phyloP scores from a whole-genome alignment of 2,888 invertebrate genomes.

The Schizotus pectinicornis region DNA sequence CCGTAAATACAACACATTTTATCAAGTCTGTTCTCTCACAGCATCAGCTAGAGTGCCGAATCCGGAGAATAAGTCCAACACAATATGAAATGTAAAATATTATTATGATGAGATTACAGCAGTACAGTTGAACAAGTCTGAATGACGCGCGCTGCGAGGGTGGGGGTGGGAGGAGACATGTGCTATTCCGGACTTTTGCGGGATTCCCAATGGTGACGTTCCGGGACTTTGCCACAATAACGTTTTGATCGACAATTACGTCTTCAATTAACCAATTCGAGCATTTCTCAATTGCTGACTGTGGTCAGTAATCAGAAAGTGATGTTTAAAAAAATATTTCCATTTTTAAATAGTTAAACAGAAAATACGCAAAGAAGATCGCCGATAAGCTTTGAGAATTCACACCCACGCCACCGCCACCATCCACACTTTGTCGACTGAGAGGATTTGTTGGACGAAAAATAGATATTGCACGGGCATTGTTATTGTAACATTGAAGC shows the following conservation, averaged over 20 bases:
- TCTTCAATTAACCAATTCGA: neutral
- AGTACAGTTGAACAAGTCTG: conserved; percentile 69
- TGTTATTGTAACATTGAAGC: conserved; percentile 32
- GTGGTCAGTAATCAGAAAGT: too few species aligned
- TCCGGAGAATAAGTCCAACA: conserved; percentile 52
- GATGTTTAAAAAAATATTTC: too few species aligned
- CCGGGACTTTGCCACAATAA: too few species aligned
- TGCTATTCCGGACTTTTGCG: conserved; percentile 30
- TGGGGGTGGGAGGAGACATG: conserved; percentile 45
- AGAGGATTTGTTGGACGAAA: conserved; percentile 33
- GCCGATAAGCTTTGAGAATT: conserved; percentile 14
- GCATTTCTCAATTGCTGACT: neutral
- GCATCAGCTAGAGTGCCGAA: conserved; percentile 35
- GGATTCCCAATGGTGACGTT: neutral
- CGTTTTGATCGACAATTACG: too few species aligned
- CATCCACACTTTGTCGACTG: conserved; percentile 20
- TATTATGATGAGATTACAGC: conserved; percentile 74
- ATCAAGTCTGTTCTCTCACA: conserved; percentile 36
- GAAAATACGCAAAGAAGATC: conserved; percentile 3
- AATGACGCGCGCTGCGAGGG: conserved; percentile 55
- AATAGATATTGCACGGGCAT: conserved; percentile 35
- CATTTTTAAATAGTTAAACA: neutral
- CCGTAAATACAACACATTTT: conserved; percentile 37
- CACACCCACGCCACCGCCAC: conserved; percentile 14
- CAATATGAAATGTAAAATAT: conserved; percentile 62